phyloP scores from a whole-genome alignment of 2,888 invertebrate genomes.

The Protodeltote pygarga region DNA sequence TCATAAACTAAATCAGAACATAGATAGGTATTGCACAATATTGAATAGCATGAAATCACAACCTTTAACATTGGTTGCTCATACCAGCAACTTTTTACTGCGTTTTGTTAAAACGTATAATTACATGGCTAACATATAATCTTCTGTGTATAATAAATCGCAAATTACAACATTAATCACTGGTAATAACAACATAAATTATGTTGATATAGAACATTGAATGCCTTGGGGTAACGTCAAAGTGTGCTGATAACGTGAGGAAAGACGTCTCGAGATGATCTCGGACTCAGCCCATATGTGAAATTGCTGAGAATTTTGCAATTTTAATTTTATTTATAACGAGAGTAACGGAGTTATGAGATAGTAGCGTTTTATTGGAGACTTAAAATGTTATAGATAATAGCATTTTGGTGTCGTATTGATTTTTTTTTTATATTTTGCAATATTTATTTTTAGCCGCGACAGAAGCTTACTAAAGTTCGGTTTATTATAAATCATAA shows the following conservation, averaged over 20 bases:
- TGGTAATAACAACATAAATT: slow-evolving; percentile 81
- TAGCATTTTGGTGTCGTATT: too few relatives aligned
- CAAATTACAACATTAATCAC: slow-evolving; percentile 82
- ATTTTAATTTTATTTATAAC: slow-evolving; percentile 87
- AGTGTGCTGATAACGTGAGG: slow-evolving; percentile 73
- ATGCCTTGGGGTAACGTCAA: slow-evolving; percentile 75
- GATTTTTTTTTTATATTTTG: too few relatives aligned
- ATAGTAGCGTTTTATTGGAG: slow-evolving; percentile 32
- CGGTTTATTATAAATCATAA: too few relatives aligned
- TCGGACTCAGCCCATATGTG: slow-evolving; percentile 81
- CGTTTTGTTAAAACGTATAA: slow-evolving; percentile 33
- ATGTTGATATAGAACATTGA: slow-evolving; percentile 78
- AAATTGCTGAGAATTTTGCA: slow-evolving; percentile 85
- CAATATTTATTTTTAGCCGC: too few relatives aligned
- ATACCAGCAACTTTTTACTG: slow-evolving; percentile 17
- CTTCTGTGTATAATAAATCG: slow-evolving; percentile 56
- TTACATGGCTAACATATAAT: slow-evolving; percentile 42
- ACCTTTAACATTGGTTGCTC: slow-evolving; percentile 20
- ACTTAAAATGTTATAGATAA: not conserved
- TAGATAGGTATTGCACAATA: slow-evolving; percentile 6
- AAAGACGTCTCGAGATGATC: slow-evolving; percentile 75
- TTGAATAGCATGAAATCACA: slow-evolving; percentile 8
- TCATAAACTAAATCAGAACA: slow-evolving; percentile 3
- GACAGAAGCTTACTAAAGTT: too few relatives aligned
- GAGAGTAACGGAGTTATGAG: slow-evolving; percentile 54